Evolutionary conservation across 2,888 invertebrate genomes (phyloP).

Genomic region (Carterocephalus palaemon): DNA sequence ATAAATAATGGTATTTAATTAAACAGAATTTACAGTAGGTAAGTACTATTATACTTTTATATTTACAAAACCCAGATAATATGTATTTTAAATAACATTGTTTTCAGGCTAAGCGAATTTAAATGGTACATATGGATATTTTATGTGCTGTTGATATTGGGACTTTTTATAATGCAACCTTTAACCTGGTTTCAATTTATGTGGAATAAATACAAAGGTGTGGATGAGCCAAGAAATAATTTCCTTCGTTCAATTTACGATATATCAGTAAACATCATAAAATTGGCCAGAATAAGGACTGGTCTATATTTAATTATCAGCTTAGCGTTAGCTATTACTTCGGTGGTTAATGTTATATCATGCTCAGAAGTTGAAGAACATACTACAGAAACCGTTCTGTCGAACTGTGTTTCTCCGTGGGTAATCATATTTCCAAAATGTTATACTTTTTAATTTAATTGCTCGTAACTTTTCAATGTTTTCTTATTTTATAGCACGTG

Average conservation of each 20-base stretch:
- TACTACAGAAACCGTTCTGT: conserved; percentile 46
- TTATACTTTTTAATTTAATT: neutral
- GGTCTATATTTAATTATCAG: conserved; percentile 84
- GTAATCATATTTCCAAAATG: conserved; percentile 49
- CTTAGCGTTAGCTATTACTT: conserved; percentile 80
- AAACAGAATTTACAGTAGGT: conserved; percentile 1
- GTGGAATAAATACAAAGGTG: conserved; percentile 77
- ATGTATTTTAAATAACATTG: no score
- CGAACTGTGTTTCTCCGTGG: conserved; percentile 75
- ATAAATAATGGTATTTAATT: neutral
- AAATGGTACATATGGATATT: conserved; percentile 55
- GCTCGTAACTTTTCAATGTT: conserved; percentile 12
- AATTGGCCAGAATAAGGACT: conserved; percentile 80
- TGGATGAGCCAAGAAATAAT: conserved; percentile 76
- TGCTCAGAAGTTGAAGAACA: conserved; percentile 51
- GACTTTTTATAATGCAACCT: conserved; percentile 78
- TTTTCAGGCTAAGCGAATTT: conserved; percentile 54
- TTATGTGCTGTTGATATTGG: conserved; percentile 42
- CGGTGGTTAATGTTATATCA: conserved; percentile 82
- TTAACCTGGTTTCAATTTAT: conserved; percentile 87
- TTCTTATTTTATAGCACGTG: conserved; percentile 81
- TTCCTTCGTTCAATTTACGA: conserved; percentile 79
- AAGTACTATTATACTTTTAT: neutral
- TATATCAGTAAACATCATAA: conserved; percentile 80
- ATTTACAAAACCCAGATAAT: conserved; percentile 9